phyloP scores from a whole-genome alignment of 2,797 vertebrate genomes.

The Urocyon cinereoargenteus region DNA sequence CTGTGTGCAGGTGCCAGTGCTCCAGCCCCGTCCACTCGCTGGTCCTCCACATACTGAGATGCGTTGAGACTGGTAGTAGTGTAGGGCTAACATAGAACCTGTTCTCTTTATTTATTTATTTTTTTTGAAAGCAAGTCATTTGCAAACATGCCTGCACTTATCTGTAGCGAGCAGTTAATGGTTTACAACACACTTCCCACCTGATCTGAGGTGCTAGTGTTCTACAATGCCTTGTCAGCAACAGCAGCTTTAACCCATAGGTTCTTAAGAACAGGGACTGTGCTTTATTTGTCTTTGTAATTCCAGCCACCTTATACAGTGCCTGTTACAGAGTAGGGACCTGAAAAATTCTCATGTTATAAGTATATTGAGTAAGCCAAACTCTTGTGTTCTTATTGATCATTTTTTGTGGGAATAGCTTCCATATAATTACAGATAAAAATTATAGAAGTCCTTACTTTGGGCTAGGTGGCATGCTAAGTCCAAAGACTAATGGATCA shows the following conservation, averaged over 20 bases:
- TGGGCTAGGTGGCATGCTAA: background rate
- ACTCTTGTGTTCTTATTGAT: background rate
- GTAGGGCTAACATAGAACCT: background rate
- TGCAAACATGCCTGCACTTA: background rate
- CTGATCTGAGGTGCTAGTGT: background rate
- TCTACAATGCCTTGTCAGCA: rapidly evolving
- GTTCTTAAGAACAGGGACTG: background rate
- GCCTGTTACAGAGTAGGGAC: background rate
- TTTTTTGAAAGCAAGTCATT: background rate
- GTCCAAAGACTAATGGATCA: background rate
- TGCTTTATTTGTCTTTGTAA: background rate
- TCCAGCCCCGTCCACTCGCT: background rate
- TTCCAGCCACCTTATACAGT: background rate
- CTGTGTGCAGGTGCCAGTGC: rapidly evolving
- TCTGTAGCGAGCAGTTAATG: background rate
- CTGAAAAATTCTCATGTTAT: background rate
- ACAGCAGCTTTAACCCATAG: background rate
- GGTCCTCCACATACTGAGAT: background rate
- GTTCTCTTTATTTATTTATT: background rate
- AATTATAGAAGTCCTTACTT: background rate
- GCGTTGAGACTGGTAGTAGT: background rate
- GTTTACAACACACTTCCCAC: background rate
- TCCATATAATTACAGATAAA: background rate
- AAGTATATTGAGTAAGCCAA: background rate
- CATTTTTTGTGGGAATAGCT: background rate